Evolutionary conservation across 2,888 invertebrate species (phyloP).

Genomic region (Muschampia staudingeri): DNA sequence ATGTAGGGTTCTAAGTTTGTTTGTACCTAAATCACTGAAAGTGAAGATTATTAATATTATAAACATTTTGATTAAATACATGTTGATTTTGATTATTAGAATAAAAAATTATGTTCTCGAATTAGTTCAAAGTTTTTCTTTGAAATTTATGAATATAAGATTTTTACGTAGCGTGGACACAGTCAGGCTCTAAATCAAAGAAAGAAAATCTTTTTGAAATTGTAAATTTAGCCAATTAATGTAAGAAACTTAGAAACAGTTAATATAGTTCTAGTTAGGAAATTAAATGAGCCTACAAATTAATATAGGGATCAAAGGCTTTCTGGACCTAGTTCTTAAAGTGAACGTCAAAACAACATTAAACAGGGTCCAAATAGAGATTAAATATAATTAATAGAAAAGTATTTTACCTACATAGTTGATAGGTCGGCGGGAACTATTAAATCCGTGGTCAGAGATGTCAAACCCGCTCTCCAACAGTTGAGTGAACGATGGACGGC

Average conservation of each 20-base stretch:
- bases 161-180: neutral
- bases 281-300: too few relatives aligned
- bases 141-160: neutral
- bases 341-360: too few relatives aligned
- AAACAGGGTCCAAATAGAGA: neutral
- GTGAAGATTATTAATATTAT: slow-evolving; percentile 16
- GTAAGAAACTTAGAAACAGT: too few relatives aligned
- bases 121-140: neutral
- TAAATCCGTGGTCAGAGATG: slow-evolving; percentile 92
- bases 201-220: too few relatives aligned
- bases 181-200: too few relatives aligned
- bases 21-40: slow-evolving; percentile 94
- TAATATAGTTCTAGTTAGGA: too few relatives aligned
- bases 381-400: slow-evolving; percentile 10
- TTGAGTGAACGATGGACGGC: slow-evolving; percentile 92
- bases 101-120: too few relatives aligned
- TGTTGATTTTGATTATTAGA: too few relatives aligned
- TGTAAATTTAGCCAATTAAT: too few relatives aligned
- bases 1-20: slow-evolving; percentile 93
- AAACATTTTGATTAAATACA: too few relatives aligned
- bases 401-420: slow-evolving; percentile 90
- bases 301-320: too few relatives aligned
- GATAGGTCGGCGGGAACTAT: slow-evolving; percentile 92
- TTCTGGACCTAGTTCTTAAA: too few relatives aligned
- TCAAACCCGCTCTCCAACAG: slow-evolving; percentile 93